Evolutionary conservation across 2,797 vertebrate species (phyloP).

Genomic region (Pristis pectinata): DNA sequence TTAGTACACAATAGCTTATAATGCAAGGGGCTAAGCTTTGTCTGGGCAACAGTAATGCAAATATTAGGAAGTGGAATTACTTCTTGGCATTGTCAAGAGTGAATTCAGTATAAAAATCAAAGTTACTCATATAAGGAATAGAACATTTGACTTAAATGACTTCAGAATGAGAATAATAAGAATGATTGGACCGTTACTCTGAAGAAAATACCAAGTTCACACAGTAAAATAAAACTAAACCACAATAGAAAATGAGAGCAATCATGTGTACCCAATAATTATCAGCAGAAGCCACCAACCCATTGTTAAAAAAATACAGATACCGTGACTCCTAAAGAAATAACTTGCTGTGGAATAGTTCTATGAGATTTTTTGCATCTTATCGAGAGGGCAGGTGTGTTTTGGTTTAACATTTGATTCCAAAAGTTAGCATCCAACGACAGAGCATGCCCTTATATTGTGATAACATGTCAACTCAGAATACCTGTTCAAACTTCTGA

Average conservation of each 20-base stretch:
- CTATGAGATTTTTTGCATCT: neutral
- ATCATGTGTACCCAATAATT: neutral
- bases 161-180: neutral
- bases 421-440: neutral
- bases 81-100: neutral
- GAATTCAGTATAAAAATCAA: neutral
- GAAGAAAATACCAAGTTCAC: neutral
- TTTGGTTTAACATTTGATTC: neutral
- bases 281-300: too few relatives aligned
- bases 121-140: neutral
- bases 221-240: neutral
- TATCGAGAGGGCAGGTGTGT: neutral
- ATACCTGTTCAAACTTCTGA: neutral
- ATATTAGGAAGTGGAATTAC: neutral
- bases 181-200: neutral
- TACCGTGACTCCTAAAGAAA: neutral
- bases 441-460: neutral
- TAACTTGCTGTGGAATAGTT: neutral
- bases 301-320: neutral
- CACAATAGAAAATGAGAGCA: neutral
- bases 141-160: neutral
- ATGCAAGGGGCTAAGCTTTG: neutral
- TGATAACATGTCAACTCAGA: neutral
- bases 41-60: neutral
- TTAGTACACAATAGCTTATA: neutral